Evolutionary conservation across 2,888 invertebrate species (phyloP), one percentile per base, ranked within the genome.

Genomic region (Eugnorisma glareosa): DNA sequence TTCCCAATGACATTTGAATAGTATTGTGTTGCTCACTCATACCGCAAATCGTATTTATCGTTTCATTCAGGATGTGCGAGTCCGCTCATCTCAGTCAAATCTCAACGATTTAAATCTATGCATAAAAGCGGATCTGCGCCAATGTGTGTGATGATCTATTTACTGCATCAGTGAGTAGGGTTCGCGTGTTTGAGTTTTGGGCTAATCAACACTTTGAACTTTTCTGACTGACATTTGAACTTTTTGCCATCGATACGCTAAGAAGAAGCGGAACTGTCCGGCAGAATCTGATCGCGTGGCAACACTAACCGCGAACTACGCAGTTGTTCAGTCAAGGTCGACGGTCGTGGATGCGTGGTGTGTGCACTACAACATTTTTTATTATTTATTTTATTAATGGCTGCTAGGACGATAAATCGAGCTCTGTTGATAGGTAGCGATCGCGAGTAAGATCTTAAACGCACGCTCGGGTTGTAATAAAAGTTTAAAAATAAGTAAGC

Each of bases 381-480:
- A 81, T 87, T 82, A 83, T 87, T 82, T 86, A 81, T 84, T 88
- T 85, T 87, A 72, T 82, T 83, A 82, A 82, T 81, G 77, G 84
- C 70, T 57, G 73, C 69, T 67, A 73, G 28, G 64, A 75, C 80
- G 80, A 82, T 83, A 83, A 82, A 83, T 51, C 59, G 66, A 70
- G 71, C 71, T 77, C 37, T 84, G 76, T 78, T 84, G 84, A 76
- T 84, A 86, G 67, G 77, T 71, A 10, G 59, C 67, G 61, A 59
- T 48, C 64, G 76, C 31, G 70, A 45, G 37, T 73, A 66, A 70
- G 61, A 63, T 85, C 66, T 69, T 48, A 18, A 18, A 71, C 72
- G 45, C 54, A 63, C 28, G 70, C 24, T 54, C 37, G 59, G 66
- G 68, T 79, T 72, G 57, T 64, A 31, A 35, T 63, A 70, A 43